A percentile compares a stretch with the other conserved stretches of the same genome.
Conservation (phyloP, 2,797 vertebrate species). For the Manis crassicaudata region DNA sequence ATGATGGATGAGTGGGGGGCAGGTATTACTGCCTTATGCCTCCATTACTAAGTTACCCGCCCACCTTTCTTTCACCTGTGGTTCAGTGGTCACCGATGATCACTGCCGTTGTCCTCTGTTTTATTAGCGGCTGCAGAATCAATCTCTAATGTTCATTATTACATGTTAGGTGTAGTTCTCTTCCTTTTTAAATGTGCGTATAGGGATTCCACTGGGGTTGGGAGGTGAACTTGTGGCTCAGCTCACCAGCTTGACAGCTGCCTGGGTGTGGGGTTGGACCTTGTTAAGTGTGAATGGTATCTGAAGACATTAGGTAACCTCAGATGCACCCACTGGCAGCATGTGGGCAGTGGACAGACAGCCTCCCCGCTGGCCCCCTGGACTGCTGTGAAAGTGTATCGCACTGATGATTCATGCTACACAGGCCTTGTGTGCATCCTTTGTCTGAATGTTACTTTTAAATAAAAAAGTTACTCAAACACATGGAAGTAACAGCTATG, state of each 20-base stretch:
- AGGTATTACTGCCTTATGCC: no score
- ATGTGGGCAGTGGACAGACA: no score
- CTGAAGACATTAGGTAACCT: not conserved
- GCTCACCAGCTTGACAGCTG: not conserved
- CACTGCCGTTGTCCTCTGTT: not conserved
- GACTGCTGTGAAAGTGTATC: not conserved
- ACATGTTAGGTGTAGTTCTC: not conserved
- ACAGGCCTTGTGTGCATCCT: not conserved
- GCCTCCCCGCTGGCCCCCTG: not conserved
- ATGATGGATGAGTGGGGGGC: not conserved
- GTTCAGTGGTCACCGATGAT: not conserved
- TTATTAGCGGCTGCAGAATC: not conserved
- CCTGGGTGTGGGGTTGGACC: not conserved
- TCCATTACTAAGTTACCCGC: not conserved
- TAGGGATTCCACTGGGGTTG: not conserved
- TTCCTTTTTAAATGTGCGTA: not conserved
- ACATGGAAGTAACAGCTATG: not conserved
- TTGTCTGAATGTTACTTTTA: not conserved
- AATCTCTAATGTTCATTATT: not conserved
- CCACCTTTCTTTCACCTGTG: not conserved
- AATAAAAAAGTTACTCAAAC: not conserved
- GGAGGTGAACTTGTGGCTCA: not conserved
- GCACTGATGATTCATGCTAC: not conserved
- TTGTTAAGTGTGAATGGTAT: not conserved
- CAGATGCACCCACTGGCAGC: not conserved